Evolutionary conservation across 2,113 vertebrate species (phyloP), one percentile per base, ranked within the genome.

Genomic region (Tretioscincus oriximinensis): DNA sequence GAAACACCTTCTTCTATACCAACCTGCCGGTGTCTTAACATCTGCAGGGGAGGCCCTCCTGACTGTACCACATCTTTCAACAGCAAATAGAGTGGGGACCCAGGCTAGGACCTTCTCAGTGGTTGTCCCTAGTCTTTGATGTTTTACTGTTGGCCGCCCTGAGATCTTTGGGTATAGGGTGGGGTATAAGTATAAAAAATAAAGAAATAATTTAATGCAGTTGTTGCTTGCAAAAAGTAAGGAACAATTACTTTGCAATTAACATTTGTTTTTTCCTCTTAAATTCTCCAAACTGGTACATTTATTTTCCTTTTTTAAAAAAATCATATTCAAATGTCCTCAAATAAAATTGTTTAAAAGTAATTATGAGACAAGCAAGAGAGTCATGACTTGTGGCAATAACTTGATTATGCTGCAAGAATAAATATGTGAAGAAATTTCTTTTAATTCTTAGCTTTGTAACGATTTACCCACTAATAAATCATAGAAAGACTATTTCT

Each of bases 331-430:
- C 73, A 69, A 1, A 1, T 73, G 77, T 80, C 77, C 64, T 81
- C 45, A 61, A 41, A 73, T 20, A 3, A 73, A 29, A 10, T 21
- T 61, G 0, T 45, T 20, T 26, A 21, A 49, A 73, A 9, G 58
- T 16, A 29, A 74, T 22, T 12, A 74, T 29, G 29, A 61, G 31
- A 21, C 11, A 35, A 76, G 31, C 24, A 29, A 61, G 9, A 47
- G 28, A 35, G 9, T 24, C 4, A 22, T 24, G 21, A 31, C 22
- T 16, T 58, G 35, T 41, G 54, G 45, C 3, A 64, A 64, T 3
- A 28, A 28, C 9, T n/a, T 65, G 16, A n/a, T 9, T 85, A 85
- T 77, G 68, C 81, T 66, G n/a, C n/a, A 66, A 66, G n/a, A 28
- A 66, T 66, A 28, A 5, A 16, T 66, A 7, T 2, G 11, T 14